These are phyloP conservation scores for Lepilemur septentrionalis DNA, from an alignment of 2,797 vertebrate genomes.

Conservation along the genomic window DNA sequence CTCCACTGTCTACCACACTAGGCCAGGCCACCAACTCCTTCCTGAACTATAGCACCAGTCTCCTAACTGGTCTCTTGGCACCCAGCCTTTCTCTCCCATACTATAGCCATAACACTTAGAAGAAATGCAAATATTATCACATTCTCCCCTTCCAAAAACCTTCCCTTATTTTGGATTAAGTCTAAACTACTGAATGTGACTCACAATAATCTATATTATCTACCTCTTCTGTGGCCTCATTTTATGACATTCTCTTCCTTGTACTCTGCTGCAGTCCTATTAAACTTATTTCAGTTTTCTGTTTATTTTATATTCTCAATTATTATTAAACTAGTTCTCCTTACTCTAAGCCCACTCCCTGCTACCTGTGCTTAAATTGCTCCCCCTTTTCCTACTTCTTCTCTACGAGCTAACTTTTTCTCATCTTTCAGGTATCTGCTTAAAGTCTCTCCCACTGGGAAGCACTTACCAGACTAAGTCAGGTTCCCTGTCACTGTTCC, in stretches of 20 bases:
- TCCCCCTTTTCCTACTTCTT: not conserved
- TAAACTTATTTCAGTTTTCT: not conserved
- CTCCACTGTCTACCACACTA: not conserved
- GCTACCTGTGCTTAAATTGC: not conserved
- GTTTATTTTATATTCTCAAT: not conserved
- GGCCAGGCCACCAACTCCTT: not conserved
- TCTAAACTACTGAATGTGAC: not conserved
- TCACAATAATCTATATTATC: not conserved
- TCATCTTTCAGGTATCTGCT: not conserved
- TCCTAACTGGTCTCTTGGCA: not conserved
- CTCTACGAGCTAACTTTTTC: not conserved
- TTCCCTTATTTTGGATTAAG: constrained; percentile 16
- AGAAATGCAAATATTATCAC: not conserved
- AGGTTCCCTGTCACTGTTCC: not conserved
- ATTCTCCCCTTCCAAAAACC: not conserved
- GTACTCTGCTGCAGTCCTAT: not conserved
- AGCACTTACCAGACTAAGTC: not conserved
- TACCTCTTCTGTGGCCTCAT: not conserved
- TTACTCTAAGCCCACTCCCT: not conserved
- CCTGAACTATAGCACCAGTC: not conserved
- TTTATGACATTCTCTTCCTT: not conserved
- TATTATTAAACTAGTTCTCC: not conserved
- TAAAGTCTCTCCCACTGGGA: not conserved
- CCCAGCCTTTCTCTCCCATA: not conserved
- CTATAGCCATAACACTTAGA: not conserved